These are phyloP conservation scores for Pelobates cultripes DNA, from an alignment of 2,797 vertebrate species.

Conservation along the genomic window DNA sequence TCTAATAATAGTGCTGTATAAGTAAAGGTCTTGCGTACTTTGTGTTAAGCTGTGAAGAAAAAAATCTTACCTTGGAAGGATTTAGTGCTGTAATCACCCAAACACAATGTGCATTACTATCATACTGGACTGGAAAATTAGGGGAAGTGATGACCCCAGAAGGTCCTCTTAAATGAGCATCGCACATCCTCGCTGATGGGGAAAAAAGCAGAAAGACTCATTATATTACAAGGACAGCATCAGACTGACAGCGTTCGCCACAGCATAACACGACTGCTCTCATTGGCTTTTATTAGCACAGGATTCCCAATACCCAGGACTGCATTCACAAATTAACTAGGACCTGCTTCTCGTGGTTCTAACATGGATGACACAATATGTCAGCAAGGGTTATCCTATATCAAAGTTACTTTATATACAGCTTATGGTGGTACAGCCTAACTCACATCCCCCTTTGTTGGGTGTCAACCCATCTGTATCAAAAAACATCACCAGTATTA, in stretches of 20 bases:
- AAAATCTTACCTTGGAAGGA: constrained; percentile 82
- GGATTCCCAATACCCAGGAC: neutral
- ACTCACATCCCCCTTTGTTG: no score
- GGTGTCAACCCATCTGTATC: no score
- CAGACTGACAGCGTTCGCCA: no score
- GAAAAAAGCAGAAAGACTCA: constrained; percentile 57
- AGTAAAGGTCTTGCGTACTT: no score
- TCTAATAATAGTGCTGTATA: no score
- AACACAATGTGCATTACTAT: constrained; percentile 97
- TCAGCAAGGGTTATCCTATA: neutral
- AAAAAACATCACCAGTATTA: no score
- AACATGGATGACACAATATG: no score
- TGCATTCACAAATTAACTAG: neutral
- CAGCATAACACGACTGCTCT: neutral
- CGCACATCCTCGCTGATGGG: constrained; percentile 91
- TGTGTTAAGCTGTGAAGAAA: neutral
- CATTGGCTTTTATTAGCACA: neutral
- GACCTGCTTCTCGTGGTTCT: no score
- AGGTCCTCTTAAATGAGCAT: constrained; percentile 88
- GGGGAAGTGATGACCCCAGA: constrained; percentile 93
- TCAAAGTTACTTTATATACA: no score
- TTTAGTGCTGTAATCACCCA: constrained; percentile 96
- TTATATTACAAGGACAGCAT: constrained; percentile 5
- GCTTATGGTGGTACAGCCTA: no score
- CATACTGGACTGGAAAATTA: constrained; percentile 97